phyloP scores from a whole-genome alignment of 2,888 invertebrate species.

The Drosophila planitibia region DNA sequence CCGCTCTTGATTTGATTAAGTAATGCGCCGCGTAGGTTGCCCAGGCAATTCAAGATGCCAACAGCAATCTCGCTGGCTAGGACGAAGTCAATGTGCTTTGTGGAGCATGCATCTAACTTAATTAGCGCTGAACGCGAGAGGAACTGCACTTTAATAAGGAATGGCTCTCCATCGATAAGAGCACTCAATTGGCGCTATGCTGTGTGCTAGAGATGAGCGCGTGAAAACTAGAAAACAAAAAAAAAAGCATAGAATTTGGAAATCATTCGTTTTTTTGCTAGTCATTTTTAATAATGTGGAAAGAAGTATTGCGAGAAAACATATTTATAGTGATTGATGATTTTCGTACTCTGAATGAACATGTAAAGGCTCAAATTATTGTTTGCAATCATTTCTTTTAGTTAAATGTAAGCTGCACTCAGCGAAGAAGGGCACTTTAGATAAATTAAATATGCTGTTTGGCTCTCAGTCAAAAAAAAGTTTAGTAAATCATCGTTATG shows the following conservation, averaged over 20 bases:
- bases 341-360: background rate
- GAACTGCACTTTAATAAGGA: slow-evolving; percentile 67
- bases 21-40: slow-evolving; percentile 36
- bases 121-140: slow-evolving; percentile 55
- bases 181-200: slow-evolving; percentile 10
- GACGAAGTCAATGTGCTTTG: slow-evolving; percentile 15
- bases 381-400: background rate
- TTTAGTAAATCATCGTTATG: too few relatives aligned
- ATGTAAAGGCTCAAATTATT: background rate
- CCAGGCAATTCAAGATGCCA: slow-evolving; percentile 6
- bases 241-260: background rate
- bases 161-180: slow-evolving; percentile 61
- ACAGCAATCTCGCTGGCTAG: background rate
- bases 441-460: background rate
- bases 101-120: slow-evolving; percentile 65
- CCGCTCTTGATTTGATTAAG: slow-evolving; percentile 68
- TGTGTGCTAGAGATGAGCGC: background rate
- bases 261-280: background rate
- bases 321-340: background rate
- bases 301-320: background rate
- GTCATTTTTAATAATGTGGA: background rate
- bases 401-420: background rate
- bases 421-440: background rate
- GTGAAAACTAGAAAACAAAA: background rate
- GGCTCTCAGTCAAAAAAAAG: background rate